Evolutionary conservation across 2,113 vertebrate genomes (phyloP), one percentile per base, ranked within the genome.

Genomic region (Ginglymostoma cirratum): DNA sequence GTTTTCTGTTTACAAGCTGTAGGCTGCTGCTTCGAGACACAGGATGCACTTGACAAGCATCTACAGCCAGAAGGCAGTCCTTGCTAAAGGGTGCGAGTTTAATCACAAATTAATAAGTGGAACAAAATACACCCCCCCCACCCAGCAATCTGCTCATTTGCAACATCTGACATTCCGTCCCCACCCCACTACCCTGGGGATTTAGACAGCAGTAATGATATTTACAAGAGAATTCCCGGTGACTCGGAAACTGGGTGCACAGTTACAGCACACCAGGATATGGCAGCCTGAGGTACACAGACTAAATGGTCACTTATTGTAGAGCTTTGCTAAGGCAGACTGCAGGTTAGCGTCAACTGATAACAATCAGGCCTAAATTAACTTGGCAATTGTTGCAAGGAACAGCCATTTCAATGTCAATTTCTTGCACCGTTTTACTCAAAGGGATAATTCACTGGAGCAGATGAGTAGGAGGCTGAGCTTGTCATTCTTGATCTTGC

Each of bases 1-100:
- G 94, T 95, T 95, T 95, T 45, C 67, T 95, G 94, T 95, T 95
- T 72, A 95, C 94, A 10, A 52, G 67, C 93, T 48, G 2, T 3
- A 72, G 5, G 23, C n/a, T 45, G 94, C 17, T 27, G 45, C 48
- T 24, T 70, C 38, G 30, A n/a, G 42, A 95, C 92, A 95, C 92
- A 94, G 92, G 92, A 94, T 94, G 94, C 69, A 61, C 15, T 72
- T 95, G 42, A 72, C 67, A 95, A 72, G 5, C 94, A 48, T 45
- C 67, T 76, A 69, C 19, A 95, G 94, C 72, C 94, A 95, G 45
- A 48, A 72, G 17, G 12, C 42, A 72, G 48, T 52, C 55, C 61
- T 93, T 23, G 34, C 34, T 66, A 38, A 72, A n/a, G 2, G 24
- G 1, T 7, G 24, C 15, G 38, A 45, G 67, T 72, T 69, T 52